Percentiles rank a stretch among this genome's conserved stretches.
Evolutionary conservation across 2,113 vertebrate species (phyloP).

Genomic region (Coregonus clupeaformis): DNA sequence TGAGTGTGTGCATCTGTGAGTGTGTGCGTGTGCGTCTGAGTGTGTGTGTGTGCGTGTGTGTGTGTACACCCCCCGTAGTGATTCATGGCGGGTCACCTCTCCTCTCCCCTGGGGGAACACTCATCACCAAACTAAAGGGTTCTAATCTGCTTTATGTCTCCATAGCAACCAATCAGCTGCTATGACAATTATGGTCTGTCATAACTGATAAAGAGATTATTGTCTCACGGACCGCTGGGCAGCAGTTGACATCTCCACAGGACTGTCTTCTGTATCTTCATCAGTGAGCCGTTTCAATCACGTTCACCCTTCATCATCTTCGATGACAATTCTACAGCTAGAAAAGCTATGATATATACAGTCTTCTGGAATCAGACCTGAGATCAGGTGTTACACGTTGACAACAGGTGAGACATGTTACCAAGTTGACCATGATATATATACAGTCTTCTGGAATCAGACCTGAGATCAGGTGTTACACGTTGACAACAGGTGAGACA

Average conservation of each 20-base stretch:
- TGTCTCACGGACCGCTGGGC: no score
- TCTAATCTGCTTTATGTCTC: conserved; percentile 38
- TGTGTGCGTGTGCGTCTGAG: no score
- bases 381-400: background rate
- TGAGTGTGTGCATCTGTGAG: no score
- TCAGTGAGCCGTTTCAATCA: conserved; percentile 5
- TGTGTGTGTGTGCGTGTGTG: no score
- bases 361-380: background rate
- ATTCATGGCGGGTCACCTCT: background rate
- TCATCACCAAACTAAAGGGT: conserved; percentile 64
- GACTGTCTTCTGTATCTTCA: no score
- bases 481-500: no score
- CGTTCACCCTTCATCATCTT: background rate
- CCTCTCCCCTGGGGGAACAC: conserved; percentile 46
- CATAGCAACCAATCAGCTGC: conserved; percentile 62
- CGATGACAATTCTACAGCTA: background rate
- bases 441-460: no score
- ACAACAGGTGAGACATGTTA: no score
- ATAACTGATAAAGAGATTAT: conserved; percentile 29
- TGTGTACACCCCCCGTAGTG: background rate
- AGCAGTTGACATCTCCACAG: no score
- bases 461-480: no score
- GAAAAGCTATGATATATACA: no score
- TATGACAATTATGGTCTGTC: conserved; percentile 58
- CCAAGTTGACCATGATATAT: no score